phyloP scores from a whole-genome alignment of 2,888 invertebrate genomes.

The Lamproptera curius region DNA sequence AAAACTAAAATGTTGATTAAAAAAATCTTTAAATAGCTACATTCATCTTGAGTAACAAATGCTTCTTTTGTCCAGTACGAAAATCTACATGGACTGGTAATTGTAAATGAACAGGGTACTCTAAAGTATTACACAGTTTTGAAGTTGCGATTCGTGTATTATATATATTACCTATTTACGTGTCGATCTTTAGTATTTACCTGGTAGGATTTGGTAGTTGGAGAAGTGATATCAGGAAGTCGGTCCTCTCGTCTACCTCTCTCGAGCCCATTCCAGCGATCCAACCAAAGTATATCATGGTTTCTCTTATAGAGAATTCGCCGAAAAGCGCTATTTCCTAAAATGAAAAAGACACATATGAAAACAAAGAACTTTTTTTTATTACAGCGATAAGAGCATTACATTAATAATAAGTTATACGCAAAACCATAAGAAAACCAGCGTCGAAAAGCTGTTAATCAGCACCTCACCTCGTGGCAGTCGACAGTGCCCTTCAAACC shows the following conservation, averaged over 20 bases:
- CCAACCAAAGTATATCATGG: constrained; percentile 90
- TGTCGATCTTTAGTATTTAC: too few relatives aligned
- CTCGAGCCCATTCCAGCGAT: constrained; percentile 85
- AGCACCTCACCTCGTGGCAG: too few relatives aligned
- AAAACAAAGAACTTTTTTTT: too few relatives aligned
- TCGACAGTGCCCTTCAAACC: too few relatives aligned
- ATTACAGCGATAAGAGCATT: too few relatives aligned
- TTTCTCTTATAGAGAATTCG: constrained; percentile 88
- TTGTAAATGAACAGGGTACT: background rate
- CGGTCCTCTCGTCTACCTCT: constrained; percentile 82
- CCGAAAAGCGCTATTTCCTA: constrained; percentile 87
- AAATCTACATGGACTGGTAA: background rate
- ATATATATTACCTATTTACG: background rate
- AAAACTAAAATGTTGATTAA: background rate
- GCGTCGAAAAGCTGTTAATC: too few relatives aligned
- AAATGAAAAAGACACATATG: too few relatives aligned
- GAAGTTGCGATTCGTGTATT: background rate
- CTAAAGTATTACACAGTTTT: background rate
- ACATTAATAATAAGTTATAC: too few relatives aligned
- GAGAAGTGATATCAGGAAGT: constrained; percentile 83
- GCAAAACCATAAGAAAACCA: too few relatives aligned
- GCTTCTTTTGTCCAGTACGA: background rate
- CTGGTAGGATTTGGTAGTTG: constrained; percentile 73
- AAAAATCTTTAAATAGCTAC: background rate
- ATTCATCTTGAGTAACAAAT: background rate